Conservation (phyloP, 1,140 invertebrate genomes). For the Leptinotarsa lineolata region DNA sequence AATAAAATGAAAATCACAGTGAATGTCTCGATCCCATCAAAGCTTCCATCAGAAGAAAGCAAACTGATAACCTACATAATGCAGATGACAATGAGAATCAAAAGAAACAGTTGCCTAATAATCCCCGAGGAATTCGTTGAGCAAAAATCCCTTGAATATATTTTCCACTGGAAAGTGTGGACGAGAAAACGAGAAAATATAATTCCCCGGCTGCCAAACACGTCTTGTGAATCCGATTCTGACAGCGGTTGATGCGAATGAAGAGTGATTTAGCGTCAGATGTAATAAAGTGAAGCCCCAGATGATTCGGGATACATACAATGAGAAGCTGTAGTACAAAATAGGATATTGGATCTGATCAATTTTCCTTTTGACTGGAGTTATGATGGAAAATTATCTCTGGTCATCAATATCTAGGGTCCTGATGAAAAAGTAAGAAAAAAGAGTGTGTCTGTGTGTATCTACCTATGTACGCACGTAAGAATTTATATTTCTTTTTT, state of each 20-base stretch:
- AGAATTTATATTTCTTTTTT: no score
- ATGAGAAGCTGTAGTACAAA: constrained; percentile 17
- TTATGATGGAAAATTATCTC: no score
- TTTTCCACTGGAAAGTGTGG: not conserved
- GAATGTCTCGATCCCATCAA: no score
- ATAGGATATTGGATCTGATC: constrained; percentile 6
- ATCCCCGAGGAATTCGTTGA: not conserved
- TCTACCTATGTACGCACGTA: no score
- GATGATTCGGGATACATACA: constrained; percentile 3
- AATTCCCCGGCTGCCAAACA: not conserved
- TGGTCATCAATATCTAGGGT: no score
- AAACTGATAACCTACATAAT: not conserved
- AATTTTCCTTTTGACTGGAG: not conserved
- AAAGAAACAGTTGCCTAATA: not conserved
- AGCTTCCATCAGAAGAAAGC: no score
- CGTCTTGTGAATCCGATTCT: not conserved
- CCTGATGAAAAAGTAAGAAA: not conserved
- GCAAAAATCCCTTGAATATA: not conserved
- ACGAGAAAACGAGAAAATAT: constrained; percentile 16
- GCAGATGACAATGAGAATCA: constrained; percentile 6
- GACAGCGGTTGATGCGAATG: constrained; percentile 13
- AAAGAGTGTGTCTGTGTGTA: no score
- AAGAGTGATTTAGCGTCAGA: constrained; percentile 24
- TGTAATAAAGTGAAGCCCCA: constrained; percentile 21
- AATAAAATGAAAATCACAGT: no score